A percentile compares a stretch with the other conserved stretches of the same genome.
Conservation (phyloP, 2,797 vertebrate genomes). For the Channa striata region DNA sequence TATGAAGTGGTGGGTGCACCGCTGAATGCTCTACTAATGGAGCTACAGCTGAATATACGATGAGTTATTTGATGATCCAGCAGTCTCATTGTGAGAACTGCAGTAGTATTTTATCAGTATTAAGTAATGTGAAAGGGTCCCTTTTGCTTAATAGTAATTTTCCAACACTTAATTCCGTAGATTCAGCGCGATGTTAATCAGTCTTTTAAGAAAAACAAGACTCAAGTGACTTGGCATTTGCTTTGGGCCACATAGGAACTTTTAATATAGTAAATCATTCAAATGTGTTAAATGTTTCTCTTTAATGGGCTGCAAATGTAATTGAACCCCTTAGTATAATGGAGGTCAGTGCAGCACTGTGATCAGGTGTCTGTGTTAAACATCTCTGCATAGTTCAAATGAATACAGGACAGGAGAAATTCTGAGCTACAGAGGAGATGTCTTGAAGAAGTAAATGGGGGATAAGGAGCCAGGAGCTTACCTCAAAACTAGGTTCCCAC, state of each 20-base stretch:
- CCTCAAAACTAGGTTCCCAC: not conserved
- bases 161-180: too few species aligned
- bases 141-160: too few species aligned
- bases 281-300: not conserved
- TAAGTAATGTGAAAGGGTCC: too few species aligned
- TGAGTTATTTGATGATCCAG: too few species aligned
- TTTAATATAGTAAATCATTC: not conserved
- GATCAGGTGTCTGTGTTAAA: not conserved
- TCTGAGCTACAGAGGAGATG: not conserved
- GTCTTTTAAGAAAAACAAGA: too few species aligned
- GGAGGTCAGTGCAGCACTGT: not conserved
- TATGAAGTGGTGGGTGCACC: too few species aligned
- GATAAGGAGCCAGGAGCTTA: not conserved
- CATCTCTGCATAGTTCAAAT: not conserved
- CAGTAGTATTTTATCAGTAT: too few species aligned
- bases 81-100: too few species aligned
- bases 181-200: too few species aligned
- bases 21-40: too few species aligned
- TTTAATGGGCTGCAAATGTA: not conserved
- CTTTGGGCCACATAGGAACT: constrained; percentile 1
- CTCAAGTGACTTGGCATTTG: not conserved
- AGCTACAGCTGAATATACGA: too few species aligned
- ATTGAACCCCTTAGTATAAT: not conserved
- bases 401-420: not conserved
- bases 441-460: constrained; percentile 1